phyloP scores from a whole-genome alignment of 2,888 invertebrate genomes.

The Agrilus biguttatus region DNA sequence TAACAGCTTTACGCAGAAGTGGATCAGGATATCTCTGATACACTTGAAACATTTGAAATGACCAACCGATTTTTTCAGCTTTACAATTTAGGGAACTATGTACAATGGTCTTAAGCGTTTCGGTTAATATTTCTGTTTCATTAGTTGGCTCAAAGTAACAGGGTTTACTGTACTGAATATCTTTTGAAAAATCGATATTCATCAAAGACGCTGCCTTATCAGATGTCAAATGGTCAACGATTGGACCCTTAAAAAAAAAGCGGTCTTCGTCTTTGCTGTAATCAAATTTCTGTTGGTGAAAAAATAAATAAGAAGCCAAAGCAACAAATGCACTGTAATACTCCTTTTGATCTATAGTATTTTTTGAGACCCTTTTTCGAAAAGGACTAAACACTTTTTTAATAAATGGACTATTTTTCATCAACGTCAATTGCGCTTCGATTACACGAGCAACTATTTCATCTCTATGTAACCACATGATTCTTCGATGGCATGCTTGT shows the following conservation, averaged over 20 bases:
- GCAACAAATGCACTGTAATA: constrained; percentile 8
- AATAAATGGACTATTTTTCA: constrained; percentile 7
- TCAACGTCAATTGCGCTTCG: not conserved
- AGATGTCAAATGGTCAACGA: no score
- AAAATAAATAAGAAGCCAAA: constrained; percentile 8
- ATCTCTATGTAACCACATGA: constrained; percentile 16
- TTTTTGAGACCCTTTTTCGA: constrained; percentile 2
- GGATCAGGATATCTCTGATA: constrained; percentile 59
- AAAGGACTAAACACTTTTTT: constrained; percentile 9
- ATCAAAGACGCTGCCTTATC: not conserved
- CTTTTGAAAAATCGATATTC: no score
- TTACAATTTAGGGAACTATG: constrained; percentile 50
- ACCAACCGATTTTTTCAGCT: constrained; percentile 46
- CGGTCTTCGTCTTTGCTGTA: constrained; percentile 3
- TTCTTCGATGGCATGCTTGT: constrained; percentile 48
- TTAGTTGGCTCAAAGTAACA: constrained; percentile 29
- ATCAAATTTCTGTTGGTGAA: constrained; percentile 6
- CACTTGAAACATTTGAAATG: constrained; percentile 52
- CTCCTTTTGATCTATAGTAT: constrained; percentile 5
- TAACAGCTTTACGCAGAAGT: constrained; percentile 43
- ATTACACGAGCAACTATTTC: constrained; percentile 1
- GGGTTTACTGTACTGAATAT: not conserved
- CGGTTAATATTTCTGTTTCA: constrained; percentile 36
- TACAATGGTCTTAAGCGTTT: constrained; percentile 42
- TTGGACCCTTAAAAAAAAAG: not conserved